Evolutionary conservation across 2,113 vertebrate species (phyloP), one percentile per base, ranked within the genome.

Genomic region (Cettia cetti): DNA sequence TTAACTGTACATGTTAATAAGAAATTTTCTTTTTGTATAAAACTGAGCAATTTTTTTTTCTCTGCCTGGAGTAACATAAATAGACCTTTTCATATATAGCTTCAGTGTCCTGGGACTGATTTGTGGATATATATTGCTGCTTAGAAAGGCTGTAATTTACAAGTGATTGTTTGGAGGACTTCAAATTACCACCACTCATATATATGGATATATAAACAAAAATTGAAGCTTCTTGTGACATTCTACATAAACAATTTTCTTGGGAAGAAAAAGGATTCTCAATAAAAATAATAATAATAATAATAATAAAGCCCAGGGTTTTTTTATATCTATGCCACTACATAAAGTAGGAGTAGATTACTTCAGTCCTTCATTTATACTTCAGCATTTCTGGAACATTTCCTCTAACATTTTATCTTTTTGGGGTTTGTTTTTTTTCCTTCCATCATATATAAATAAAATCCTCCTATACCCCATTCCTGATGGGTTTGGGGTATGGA

Each of bases 181-280:
- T 97, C 85, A 96, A 84, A 96, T 97, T 96, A 90, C 92, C 89
- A 91, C 81, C 72, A 74, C 68, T 96, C 93, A 86, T 90, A 96
- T 96, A 93, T 94, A 97, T 94, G 77, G 94, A 93, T 95, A 96
- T 93, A 95, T 93, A 96, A 94, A 97, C 96, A 96, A 97, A 97
- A 95, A 95, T 93, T 82, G 81, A 96, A 91, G 88, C 88, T 97
- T 96, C 96, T 97, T 54, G 4, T 86, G 91, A 96, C 90, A 95
- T 82, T 96, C 84, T 71, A 85, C 86, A 94, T 90, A 97, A 96
- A 97, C 95, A 92, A 91, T 95, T 97, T 98, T 91, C 96, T 89
- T 88, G 90, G 88, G 57, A 82, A 97, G 92, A 94, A 96, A 95
- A 94, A 96, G 64, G 71, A 84, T 94, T 96, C 87, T 90, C 96